Base-by-base conservation (phyloP, 64 coral and sea anemone species). In the Orbicella faveolata region DNA sequence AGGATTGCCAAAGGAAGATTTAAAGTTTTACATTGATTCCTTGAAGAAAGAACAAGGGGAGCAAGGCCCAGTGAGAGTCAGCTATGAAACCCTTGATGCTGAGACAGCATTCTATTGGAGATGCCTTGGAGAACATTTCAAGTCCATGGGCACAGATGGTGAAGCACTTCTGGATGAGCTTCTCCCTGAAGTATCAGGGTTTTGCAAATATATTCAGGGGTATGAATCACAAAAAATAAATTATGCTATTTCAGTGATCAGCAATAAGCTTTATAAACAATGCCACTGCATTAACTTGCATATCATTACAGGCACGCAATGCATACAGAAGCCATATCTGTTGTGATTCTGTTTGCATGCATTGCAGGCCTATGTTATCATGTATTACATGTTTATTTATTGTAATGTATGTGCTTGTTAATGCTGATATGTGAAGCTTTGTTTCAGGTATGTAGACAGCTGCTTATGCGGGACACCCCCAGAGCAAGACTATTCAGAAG, bases 131-230 rank as follows among this genome's bases (percentile, higher is more conserved):
- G 80, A 99, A 51, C 91, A 99, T 75, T 75, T 87, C 23, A 93
- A 91, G 65, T 89, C 87, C 18, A 86, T 87, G 63, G 94, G 97
- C 16, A 78, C 84, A 14, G 79, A 91, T 23, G 94, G 88, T 41
- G 94, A 95, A 72, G 91, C 91, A 37, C 84, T 91, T 9, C 51
- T 99, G 72, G 94, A 99, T 80, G 61, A 78, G 25, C 80, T 99
- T 18, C 73, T 99, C 35, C 97, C 97, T 37, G 97, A 93, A 61
- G 90, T 99, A 8, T 95, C 97, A 70, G 97, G 65, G 0, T 99
- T 93, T 75, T 99, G 97, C 78, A 75, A 89, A 78, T 99, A 99
- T 55, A 90, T 99, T 62, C 94, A 85, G 89, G 94, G 97, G 97
- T 99, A 91, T 87, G 93, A 78, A 52, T 74, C 11, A 19, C n/a